Conservation (phyloP, 2,888 invertebrate species). For the Parochlus steinenii region DNA sequence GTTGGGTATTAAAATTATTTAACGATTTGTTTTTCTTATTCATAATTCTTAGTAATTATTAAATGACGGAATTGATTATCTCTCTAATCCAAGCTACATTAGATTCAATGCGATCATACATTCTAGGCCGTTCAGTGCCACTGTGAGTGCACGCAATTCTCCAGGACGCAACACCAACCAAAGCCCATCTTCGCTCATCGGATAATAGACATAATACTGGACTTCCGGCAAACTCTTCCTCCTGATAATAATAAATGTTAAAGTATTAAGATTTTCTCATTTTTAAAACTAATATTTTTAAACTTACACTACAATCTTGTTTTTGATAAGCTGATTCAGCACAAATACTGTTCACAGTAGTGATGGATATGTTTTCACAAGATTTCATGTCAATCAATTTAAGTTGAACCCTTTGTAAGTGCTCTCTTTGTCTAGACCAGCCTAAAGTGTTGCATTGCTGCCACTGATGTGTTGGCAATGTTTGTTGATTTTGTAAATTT, state of each 20-base stretch:
- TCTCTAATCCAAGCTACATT: constrained; percentile 75
- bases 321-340: constrained; percentile 63
- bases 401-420: constrained; percentile 64
- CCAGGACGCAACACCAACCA: constrained; percentile 71
- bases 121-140: constrained; percentile 59
- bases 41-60: not conserved
- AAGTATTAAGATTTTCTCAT: not conserved
- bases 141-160: constrained; percentile 68
- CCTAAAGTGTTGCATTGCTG: constrained; percentile 66
- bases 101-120: constrained; percentile 67
- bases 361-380: constrained; percentile 73
- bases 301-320: constrained; percentile 68
- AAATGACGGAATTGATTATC: constrained; percentile 37
- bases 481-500: constrained; percentile 1
- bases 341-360: constrained; percentile 67
- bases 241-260: constrained; percentile 33
- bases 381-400: constrained; percentile 59
- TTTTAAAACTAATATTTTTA: not conserved
- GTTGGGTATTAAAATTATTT: too few species aligned
- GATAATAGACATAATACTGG: constrained; percentile 66
- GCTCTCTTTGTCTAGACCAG: constrained; percentile 71
- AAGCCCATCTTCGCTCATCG: constrained; percentile 55
- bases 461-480: constrained; percentile 17
- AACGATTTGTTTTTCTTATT: too few species aligned
- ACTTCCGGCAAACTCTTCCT: constrained; percentile 77